A percentile compares a stretch with the other conserved stretches of the same genome.
Conservation (phyloP, 2,888 invertebrate species). For the Plemyria rubiginata region DNA sequence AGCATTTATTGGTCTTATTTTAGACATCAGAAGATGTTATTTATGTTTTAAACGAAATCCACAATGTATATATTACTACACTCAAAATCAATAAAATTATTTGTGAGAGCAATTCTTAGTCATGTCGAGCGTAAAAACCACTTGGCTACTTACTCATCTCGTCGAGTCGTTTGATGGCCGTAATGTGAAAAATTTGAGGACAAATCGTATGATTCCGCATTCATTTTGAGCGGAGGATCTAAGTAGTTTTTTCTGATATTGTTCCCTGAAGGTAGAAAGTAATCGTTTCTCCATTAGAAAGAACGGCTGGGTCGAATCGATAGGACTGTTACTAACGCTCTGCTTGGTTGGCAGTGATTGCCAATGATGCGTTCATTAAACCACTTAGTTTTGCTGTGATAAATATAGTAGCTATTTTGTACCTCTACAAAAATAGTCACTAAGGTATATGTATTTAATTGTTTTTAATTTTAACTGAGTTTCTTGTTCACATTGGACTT, state of each 20-base stretch:
- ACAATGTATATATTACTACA: no score
- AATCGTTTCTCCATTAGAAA: slow-evolving; percentile 65
- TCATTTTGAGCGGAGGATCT: slow-evolving; percentile 38
- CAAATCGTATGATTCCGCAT: slow-evolving; percentile 59
- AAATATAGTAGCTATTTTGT: background rate
- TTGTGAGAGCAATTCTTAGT: no score
- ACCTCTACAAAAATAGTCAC: no score
- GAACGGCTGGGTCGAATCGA: slow-evolving; percentile 53
- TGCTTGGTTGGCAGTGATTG: slow-evolving; percentile 16
- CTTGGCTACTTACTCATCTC: slow-evolving; percentile 23
- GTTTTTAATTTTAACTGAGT: background rate
- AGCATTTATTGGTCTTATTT: no score
- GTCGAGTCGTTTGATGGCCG: slow-evolving; percentile 32
- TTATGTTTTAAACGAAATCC: no score
- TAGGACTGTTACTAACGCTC: slow-evolving; percentile 12
- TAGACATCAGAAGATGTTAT: no score
- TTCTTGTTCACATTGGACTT: no score
- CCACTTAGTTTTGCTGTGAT: slow-evolving; percentile 1
- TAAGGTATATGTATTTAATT: no score
- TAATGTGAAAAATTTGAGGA: slow-evolving; percentile 53
- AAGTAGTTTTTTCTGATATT: slow-evolving; percentile 49
- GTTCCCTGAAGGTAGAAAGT: slow-evolving; percentile 51
- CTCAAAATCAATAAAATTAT: no score
- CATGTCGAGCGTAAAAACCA: background rate
- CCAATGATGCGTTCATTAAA: slow-evolving; percentile 15